A percentile compares a stretch with the other conserved stretches of the same genome.
Evolutionary conservation across 2,797 vertebrate genomes (phyloP).

Genomic region (Sternarchorhynchus goeldii): DNA sequence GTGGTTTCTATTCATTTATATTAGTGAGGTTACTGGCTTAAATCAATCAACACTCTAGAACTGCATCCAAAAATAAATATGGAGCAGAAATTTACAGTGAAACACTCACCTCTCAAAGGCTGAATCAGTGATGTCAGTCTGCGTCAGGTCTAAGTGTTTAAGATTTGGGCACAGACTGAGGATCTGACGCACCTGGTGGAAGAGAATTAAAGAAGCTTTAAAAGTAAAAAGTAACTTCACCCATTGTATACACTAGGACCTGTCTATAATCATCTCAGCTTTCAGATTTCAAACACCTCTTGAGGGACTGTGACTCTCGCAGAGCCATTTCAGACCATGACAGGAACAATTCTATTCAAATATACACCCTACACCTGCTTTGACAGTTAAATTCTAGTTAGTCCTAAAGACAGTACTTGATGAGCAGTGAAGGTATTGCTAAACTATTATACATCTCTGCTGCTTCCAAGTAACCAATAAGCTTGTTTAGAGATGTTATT

Average conservation of each 20-base stretch:
- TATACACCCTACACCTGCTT: no score
- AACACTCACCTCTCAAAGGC: slow-evolving; percentile 90
- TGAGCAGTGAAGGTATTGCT: no score
- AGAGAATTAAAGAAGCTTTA: background rate
- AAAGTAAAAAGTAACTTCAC: background rate
- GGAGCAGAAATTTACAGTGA: no score
- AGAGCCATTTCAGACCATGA: no score
- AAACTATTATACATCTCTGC: no score
- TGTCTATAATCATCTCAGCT: background rate
- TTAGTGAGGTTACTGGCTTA: background rate
- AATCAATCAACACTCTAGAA: no score
- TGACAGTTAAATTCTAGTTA: no score
- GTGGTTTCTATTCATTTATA: background rate
- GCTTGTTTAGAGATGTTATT: no score
- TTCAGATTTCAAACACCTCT: background rate
- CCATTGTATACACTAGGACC: background rate
- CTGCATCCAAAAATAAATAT: background rate
- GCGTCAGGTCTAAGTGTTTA: slow-evolving; percentile 91
- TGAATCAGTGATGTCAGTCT: slow-evolving; percentile 90
- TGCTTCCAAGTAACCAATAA: no score
- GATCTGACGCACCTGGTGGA: slow-evolving; percentile 87
- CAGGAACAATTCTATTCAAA: no score
- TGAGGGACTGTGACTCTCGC: no score
- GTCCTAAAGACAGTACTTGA: no score
- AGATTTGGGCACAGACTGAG: slow-evolving; percentile 92